phyloP scores from a whole-genome alignment of 2,888 invertebrate genomes.

The Aphrophora alni region DNA sequence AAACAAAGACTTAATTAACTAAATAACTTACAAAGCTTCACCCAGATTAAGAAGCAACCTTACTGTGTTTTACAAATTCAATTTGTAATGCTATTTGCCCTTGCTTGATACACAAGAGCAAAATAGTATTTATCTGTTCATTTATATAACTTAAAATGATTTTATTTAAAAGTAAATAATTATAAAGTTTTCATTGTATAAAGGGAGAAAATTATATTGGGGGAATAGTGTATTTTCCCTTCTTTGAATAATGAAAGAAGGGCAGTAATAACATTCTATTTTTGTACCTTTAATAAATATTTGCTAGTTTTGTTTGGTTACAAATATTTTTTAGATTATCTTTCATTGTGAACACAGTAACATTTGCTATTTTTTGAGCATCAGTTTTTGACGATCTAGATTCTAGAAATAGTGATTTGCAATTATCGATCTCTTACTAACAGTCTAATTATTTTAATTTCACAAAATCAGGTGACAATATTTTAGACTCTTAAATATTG shows the following conservation, averaged over 20 bases:
- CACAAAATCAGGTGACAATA: background rate
- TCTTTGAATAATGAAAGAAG: background rate
- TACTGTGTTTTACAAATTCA: background rate
- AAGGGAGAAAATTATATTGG: background rate
- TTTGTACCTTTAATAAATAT: background rate
- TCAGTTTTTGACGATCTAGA: background rate
- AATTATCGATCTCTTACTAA: slow-evolving; percentile 5
- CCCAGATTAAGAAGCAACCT: background rate
- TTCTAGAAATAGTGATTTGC: background rate
- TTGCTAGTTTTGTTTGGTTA: background rate
- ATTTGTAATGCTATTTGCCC: background rate
- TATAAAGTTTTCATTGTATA: background rate
- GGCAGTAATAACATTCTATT: background rate
- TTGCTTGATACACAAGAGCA: background rate
- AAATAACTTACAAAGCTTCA: background rate
- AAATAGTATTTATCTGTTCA: background rate
- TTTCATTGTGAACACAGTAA: background rate
- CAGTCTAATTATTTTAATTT: background rate
- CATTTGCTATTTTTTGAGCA: background rate
- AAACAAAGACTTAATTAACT: background rate
- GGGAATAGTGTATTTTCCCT: background rate
- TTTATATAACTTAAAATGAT: background rate
- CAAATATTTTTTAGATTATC: background rate
- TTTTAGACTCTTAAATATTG: background rate
- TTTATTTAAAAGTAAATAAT: background rate